Base-by-base conservation (phyloP, 2,888 invertebrate genomes). In the Sminthurides aquaticus region DNA sequence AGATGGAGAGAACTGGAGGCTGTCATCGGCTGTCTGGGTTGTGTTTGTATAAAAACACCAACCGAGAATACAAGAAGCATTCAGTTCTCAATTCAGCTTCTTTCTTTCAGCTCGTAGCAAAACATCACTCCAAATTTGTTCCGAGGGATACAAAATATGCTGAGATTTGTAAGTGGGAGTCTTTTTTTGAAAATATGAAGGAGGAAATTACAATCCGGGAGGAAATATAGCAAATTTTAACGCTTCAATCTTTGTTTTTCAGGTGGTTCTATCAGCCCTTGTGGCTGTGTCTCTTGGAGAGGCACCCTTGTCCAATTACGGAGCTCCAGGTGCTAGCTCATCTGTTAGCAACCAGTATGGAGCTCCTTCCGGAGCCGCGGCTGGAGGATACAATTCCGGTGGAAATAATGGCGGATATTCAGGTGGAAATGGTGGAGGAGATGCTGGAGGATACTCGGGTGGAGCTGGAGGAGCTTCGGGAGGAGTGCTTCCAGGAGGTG, bases 311-410 rank as follows among this genome's bases (percentile, higher is more conserved):
- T 20, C 27, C 1, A 60, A 24, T 49, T 60, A 60, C 20, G 49
- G 60, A 25, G 60, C 49, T 34, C 43, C 43, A 34, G 15, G 43
- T 34, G 15, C 8, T 15, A 34, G 43, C 43, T 34, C 43, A 11
- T 34, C 43, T 15, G 43, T 34, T 5, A 34, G 43, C 43, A 34
- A 34, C 43, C 43, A 64, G 24, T 63, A 63, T 25, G 63, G 63
- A 28, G 57, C 57, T 8, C 63, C 63, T 18, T 28, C 28, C 25
- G 43, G 43, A 34, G 5, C 43, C 43, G 5, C 43, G 5, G 5
- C 43, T 11, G 43, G 43, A 34, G 43, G 43, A 5, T 34, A 34
- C 43, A 25, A 43, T 3, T 54, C 52, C 54, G 43, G 43, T 11
- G 52, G 52, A 8, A 20, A 15, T 15, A 52, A 52, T 20, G 60